Conservation (phyloP, 2,888 invertebrate genomes). For the Thalpophila matura region DNA sequence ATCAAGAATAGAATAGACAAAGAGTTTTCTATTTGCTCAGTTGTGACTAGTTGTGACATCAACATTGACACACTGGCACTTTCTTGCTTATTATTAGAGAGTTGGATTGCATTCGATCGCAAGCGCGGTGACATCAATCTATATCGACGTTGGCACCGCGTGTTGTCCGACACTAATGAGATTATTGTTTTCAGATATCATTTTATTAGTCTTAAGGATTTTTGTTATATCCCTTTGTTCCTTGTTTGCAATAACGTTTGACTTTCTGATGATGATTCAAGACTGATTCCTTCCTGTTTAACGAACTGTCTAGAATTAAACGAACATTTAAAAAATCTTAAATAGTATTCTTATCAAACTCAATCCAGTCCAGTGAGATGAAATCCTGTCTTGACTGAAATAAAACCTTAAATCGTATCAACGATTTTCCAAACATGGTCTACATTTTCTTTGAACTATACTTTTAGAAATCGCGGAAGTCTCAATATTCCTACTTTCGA, state of each 20-base stretch:
- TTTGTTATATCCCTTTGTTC: not conserved
- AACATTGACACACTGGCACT: conserved; percentile 85
- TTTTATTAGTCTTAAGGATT: conserved; percentile 25
- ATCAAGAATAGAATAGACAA: conserved; percentile 66
- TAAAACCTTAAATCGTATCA: too few species aligned
- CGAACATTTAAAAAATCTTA: too few species aligned
- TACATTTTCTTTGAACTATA: too few species aligned
- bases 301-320: too few species aligned
- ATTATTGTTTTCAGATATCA: conserved; percentile 51
- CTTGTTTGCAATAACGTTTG: not conserved
- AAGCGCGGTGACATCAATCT: conserved; percentile 71
- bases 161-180: conserved; percentile 59
- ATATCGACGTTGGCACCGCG: conserved; percentile 75
- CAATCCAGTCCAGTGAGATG: too few species aligned
- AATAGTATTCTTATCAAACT: too few species aligned
- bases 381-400: not conserved
- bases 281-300: not conserved
- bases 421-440: too few species aligned
- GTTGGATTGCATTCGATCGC: conserved; percentile 67
- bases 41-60: conserved; percentile 73
- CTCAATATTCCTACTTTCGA: too few species aligned
- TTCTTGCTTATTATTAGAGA: conserved; percentile 75
- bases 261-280: not conserved
- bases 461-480: too few species aligned
- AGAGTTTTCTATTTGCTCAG: conserved; percentile 65